These are phyloP conservation scores for Megalopta genalis DNA, from an alignment of 1,140 invertebrate species.

Conservation along the genomic window DNA sequence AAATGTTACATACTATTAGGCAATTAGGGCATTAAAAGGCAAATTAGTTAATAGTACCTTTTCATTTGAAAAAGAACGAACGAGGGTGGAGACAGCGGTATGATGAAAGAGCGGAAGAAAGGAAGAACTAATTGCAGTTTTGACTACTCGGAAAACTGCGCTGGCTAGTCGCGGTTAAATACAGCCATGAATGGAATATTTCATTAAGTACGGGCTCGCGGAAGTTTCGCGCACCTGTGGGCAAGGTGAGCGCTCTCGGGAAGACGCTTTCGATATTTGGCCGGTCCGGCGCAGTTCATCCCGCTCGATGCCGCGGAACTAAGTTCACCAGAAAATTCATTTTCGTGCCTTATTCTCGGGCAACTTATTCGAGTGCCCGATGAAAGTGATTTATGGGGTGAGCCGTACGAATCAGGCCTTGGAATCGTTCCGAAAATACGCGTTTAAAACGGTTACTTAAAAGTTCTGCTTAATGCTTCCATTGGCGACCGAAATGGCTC, in stretches of 20 bases:
- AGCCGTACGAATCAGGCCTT: neutral
- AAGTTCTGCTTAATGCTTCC: no score
- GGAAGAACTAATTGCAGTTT: slow-evolving; percentile 52
- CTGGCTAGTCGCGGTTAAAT: slow-evolving; percentile 48
- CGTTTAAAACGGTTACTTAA: no score
- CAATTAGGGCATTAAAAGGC: no score
- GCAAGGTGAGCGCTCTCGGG: neutral
- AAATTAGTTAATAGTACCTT: no score
- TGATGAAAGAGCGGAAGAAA: slow-evolving; percentile 11
- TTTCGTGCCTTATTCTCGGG: neutral
- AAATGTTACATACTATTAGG: no score
- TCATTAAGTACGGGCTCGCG: slow-evolving; percentile 46
- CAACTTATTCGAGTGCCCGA: neutral
- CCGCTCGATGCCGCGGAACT: neutral
- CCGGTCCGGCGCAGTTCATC: neutral
- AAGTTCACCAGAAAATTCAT: neutral
- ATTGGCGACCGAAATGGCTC: no score
- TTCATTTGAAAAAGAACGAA: no score
- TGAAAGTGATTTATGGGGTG: slow-evolving; percentile 8
- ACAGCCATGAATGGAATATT: slow-evolving; percentile 61
- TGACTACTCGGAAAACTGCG: slow-evolving; percentile 29
- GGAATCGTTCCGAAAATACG: no score
- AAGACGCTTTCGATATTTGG: slow-evolving; percentile 5
- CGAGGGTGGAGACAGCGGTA: no score
- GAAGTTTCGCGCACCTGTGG: slow-evolving; percentile 42